Conservation (phyloP, 2,888 invertebrate genomes). For the Fissipunctia ypsillon region DNA sequence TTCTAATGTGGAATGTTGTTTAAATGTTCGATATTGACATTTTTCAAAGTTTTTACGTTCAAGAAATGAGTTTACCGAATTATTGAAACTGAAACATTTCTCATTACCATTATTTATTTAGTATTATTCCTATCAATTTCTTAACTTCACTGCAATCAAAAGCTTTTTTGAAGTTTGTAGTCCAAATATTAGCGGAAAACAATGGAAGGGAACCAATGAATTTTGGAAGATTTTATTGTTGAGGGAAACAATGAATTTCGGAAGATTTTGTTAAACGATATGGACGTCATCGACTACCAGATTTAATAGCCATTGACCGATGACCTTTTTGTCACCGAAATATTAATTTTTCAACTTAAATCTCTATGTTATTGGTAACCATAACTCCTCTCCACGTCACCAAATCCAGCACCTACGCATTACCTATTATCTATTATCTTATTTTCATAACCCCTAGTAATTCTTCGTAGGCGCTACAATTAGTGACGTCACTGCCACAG, state of each 20-base stretch:
- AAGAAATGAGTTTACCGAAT: not conserved
- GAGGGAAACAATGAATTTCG: not conserved
- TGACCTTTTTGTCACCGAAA: not conserved
- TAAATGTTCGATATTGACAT: not conserved
- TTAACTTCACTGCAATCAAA: not conserved
- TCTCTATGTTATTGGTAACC: not conserved
- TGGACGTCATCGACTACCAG: not conserved
- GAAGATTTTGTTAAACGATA: not conserved
- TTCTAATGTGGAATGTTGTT: slow-evolving; percentile 3
- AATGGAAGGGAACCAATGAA: not conserved
- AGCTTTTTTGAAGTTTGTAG: not conserved
- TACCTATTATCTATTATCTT: slow-evolving; percentile 16
- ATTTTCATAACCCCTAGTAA: slow-evolving; percentile 34
- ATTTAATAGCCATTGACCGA: not conserved
- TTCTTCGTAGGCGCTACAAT: slow-evolving; percentile 52
- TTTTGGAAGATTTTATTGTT: not conserved
- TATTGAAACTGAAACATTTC: not conserved
- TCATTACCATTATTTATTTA: not conserved
- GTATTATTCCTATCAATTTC: not conserved
- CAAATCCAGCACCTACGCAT: slow-evolving; percentile 15
- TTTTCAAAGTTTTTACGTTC: not conserved
- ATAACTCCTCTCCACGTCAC: not conserved
- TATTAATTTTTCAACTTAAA: not conserved
- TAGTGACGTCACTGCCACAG: slow-evolving; percentile 51
- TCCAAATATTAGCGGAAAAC: not conserved